Conservation (phyloP, 2,888 invertebrate genomes). For the Rutpela maculata region DNA sequence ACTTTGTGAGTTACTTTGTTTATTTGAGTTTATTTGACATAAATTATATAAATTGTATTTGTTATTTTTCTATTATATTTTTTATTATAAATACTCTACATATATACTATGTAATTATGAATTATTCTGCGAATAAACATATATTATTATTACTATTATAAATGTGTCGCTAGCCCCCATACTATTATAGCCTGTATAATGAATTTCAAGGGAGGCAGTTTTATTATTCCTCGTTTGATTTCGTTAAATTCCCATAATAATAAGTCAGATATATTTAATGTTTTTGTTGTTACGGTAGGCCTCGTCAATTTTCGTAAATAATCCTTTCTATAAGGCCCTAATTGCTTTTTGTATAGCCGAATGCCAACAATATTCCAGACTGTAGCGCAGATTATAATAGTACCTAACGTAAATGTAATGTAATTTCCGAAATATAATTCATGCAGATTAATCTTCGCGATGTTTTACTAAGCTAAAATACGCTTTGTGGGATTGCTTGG, state of each 20-base stretch:
- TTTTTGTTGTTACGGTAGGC: constrained; percentile 1
- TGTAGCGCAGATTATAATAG: not conserved
- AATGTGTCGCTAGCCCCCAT: too few species aligned
- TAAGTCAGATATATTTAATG: constrained; percentile 3
- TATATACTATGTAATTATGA: too few species aligned
- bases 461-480: constrained; percentile 17
- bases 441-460: constrained; percentile 23
- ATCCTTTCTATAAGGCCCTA: not conserved
- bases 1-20: too few species aligned
- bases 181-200: too few species aligned
- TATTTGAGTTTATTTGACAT: too few species aligned
- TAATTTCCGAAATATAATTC: constrained; percentile 33
- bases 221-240: not conserved
- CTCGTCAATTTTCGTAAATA: constrained; percentile 8
- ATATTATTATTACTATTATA: too few species aligned
- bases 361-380: not conserved
- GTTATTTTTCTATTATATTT: too few species aligned
- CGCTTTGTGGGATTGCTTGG: constrained; percentile 12
- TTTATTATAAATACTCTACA: too few species aligned
- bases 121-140: too few species aligned
- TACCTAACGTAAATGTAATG: constrained; percentile 1
- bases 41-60: too few species aligned
- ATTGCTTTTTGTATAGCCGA: constrained; percentile 21
- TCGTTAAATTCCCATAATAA: not conserved
- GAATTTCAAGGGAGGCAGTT: not conserved